Evolutionary conservation across 2,797 vertebrate genomes (phyloP).

Genomic region (Premnoplex brunnescens): DNA sequence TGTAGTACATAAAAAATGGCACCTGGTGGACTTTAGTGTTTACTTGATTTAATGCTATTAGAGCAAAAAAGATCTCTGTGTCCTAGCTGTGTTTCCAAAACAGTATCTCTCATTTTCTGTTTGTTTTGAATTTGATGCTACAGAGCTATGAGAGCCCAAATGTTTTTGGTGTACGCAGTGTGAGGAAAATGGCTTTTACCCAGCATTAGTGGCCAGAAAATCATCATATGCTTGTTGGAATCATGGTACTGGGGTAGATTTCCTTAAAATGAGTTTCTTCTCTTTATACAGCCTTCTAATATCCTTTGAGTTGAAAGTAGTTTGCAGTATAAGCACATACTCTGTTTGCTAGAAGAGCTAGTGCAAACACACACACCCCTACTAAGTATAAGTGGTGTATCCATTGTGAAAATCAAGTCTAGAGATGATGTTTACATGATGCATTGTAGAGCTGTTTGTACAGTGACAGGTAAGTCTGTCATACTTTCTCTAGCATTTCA

Average conservation of each 20-base stretch:
- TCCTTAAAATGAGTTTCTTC: not conserved
- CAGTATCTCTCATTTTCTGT: conserved; percentile 36
- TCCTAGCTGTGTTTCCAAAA: conserved; percentile 72
- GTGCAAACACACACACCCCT: not conserved
- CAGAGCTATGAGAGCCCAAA: not conserved
- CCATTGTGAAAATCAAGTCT: not conserved
- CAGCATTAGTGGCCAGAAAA: not conserved
- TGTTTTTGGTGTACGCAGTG: conserved; percentile 28
- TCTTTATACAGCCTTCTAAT: not conserved
- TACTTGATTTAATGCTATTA: not conserved
- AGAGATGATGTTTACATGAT: not conserved
- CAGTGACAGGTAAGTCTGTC: not conserved
- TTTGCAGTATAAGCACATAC: not conserved
- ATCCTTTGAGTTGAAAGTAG: not conserved
- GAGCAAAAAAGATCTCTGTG: conserved; percentile 30
- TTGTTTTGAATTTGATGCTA: conserved; percentile 61
- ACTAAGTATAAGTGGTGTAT: not conserved
- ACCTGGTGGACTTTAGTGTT: not conserved
- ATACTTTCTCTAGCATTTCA: not conserved
- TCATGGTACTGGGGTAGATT: not conserved
- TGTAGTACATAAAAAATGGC: not conserved
- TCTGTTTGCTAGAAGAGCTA: not conserved
- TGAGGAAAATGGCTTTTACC: conserved; percentile 4
- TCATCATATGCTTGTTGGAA: not conserved
- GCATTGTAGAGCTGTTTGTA: not conserved